Conservation (phyloP, 37 sponge, comb jelly and placozoan genomes). For the Cliona cf. orientalis region DNA sequence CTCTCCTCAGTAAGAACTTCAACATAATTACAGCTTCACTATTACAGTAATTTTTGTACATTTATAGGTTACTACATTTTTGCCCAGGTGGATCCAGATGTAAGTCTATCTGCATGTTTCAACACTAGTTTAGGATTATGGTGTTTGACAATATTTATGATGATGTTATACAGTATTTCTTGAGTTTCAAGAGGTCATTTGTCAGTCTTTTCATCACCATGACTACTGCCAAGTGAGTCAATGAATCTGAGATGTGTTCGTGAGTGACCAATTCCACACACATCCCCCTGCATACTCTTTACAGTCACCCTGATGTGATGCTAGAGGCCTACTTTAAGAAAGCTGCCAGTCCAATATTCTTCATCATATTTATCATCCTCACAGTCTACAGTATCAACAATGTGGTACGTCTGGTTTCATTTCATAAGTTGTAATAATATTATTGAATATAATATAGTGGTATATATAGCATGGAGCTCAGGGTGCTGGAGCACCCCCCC, state of each 20-base stretch:
- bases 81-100: slow-evolving; percentile 30
- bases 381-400: slow-evolving; percentile 71
- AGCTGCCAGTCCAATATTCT: slow-evolving; percentile 66
- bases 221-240: slow-evolving; percentile 88
- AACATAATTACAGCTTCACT: not conserved
- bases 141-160: not conserved
- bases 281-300: not conserved
- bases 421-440: no score
- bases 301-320: slow-evolving; percentile 86
- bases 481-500: no score
- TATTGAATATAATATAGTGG: no score
- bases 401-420: slow-evolving; percentile 76
- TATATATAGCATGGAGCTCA: no score
- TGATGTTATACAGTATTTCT: slow-evolving; percentile 58
- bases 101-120: no score
- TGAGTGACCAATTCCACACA: not conserved
- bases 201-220: slow-evolving; percentile 81
- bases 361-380: slow-evolving; percentile 73
- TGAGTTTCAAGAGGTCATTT: slow-evolving; percentile 39
- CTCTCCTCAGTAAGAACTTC: slow-evolving; percentile 58
- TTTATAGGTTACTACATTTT: slow-evolving; percentile 54
- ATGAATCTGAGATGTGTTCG: not conserved
- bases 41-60: not conserved
- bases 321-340: slow-evolving; percentile 73
- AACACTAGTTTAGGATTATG: not conserved